Percentiles rank a stretch among this genome's conserved stretches.
phyloP scores from a whole-genome alignment of 2,113 vertebrate genomes.

The Marmota monax region DNA sequence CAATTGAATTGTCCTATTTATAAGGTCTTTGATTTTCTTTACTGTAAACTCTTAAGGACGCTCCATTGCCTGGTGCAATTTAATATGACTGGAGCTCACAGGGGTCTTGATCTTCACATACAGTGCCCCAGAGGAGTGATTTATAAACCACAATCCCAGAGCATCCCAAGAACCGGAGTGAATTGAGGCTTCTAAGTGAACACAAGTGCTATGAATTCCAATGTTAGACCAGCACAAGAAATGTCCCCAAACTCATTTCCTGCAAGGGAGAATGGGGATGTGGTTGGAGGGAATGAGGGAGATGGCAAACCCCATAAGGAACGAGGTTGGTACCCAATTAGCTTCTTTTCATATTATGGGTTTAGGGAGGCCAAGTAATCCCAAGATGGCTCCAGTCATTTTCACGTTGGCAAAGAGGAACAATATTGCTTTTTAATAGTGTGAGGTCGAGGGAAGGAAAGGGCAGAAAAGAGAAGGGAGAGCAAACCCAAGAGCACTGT shows the following conservation, averaged over 20 bases:
- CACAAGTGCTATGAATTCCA: slow-evolving; percentile 88
- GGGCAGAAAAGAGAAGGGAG: slow-evolving; percentile 56
- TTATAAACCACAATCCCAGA: slow-evolving; percentile 87
- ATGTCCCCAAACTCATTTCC: slow-evolving; percentile 86
- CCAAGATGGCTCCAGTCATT: slow-evolving; percentile 86
- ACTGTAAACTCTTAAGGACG: slow-evolving; percentile 87
- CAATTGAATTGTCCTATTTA: slow-evolving; percentile 83
- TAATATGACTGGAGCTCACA: slow-evolving; percentile 84
- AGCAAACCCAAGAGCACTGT: slow-evolving; percentile 57
- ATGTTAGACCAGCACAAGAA: slow-evolving; percentile 82
- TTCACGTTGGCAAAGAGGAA: slow-evolving; percentile 80
- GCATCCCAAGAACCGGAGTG: slow-evolving; percentile 84
- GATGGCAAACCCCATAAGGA: slow-evolving; percentile 81
- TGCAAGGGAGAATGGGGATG: slow-evolving; percentile 81
- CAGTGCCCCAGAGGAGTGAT: slow-evolving; percentile 84
- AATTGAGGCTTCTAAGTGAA: slow-evolving; percentile 88
- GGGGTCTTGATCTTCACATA: slow-evolving; percentile 84
- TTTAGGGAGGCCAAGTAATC: slow-evolving; percentile 84
- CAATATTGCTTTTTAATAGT: slow-evolving; percentile 83
- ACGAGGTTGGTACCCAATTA: slow-evolving; percentile 81
- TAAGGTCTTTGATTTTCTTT: slow-evolving; percentile 84
- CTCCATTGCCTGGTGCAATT: slow-evolving; percentile 82
- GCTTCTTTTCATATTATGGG: slow-evolving; percentile 79
- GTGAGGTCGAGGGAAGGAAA: slow-evolving; percentile 62
- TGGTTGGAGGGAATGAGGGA: slow-evolving; percentile 67